Evolutionary conservation across 2,797 vertebrate species (phyloP).

Genomic region (Trematomus bernacchii): DNA sequence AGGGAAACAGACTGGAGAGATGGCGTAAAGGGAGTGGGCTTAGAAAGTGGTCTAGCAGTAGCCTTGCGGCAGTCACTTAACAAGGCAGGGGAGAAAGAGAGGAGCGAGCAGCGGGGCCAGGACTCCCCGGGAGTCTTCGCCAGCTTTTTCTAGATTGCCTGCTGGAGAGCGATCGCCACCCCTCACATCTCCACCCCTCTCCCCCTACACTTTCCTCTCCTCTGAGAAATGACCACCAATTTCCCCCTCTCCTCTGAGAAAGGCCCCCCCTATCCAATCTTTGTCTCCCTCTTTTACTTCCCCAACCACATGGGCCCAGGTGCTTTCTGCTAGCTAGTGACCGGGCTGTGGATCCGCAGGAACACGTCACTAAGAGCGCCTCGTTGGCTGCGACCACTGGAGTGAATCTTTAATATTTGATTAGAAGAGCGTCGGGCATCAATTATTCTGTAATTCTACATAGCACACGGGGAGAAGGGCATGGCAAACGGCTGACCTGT

Average conservation of each 20-base stretch:
- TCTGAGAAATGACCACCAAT: slow-evolving; percentile 69
- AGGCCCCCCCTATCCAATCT: slow-evolving; percentile 41
- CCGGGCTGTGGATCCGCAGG: slow-evolving; percentile 30
- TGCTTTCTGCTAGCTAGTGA: slow-evolving; percentile 53
- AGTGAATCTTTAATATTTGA: slow-evolving; percentile 90
- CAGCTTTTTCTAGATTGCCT: slow-evolving; percentile 63
- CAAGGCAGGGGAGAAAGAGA: slow-evolving; percentile 53
- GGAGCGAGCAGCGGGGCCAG: slow-evolving; percentile 43
- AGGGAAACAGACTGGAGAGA: slow-evolving; percentile 36
- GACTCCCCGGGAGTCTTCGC: slow-evolving; percentile 55
- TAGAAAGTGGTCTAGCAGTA: slow-evolving; percentile 48
- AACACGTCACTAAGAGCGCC: slow-evolving; percentile 56
- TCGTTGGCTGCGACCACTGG: slow-evolving; percentile 55
- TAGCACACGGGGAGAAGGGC: slow-evolving; percentile 38
- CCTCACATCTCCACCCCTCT: slow-evolving; percentile 40
- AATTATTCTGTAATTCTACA: slow-evolving; percentile 69
- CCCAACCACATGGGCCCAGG: slow-evolving; percentile 47
- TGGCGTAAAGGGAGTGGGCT: slow-evolving; percentile 36
- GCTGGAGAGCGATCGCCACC: slow-evolving; percentile 58
- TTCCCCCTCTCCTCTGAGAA: slow-evolving; percentile 46
- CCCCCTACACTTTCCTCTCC: slow-evolving; percentile 43
- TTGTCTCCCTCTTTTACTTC: slow-evolving; percentile 27
- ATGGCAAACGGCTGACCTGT: slow-evolving; percentile 64
- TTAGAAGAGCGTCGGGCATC: slow-evolving; percentile 78
- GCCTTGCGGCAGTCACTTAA: slow-evolving; percentile 66